Evolutionary conservation across 2,888 invertebrate genomes (phyloP).

Genomic region (Meta bourneti): DNA sequence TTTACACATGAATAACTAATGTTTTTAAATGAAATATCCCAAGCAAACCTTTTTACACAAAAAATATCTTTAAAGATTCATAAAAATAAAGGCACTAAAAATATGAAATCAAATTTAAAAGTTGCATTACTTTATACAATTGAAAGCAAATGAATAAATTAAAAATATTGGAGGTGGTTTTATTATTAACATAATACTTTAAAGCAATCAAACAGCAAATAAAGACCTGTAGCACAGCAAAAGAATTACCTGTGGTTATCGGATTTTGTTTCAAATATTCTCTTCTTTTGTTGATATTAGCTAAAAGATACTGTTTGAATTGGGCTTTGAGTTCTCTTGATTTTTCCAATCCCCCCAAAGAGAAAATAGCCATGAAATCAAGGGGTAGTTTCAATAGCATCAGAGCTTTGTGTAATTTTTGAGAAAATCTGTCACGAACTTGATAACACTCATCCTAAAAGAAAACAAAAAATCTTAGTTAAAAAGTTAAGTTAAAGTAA

Average conservation of each 20-base stretch:
- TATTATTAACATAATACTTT: too few relatives aligned
- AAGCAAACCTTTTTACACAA: too few relatives aligned
- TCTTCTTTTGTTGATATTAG: constrained; percentile 91
- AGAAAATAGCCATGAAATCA: constrained; percentile 98
- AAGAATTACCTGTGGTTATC: constrained; percentile 80
- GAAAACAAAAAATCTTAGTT: constrained; percentile 3
- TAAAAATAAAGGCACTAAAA: too few relatives aligned
- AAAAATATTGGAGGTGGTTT: background rate
- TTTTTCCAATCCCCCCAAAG: constrained; percentile 92
- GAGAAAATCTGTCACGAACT: constrained; percentile 92
- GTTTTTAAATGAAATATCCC: too few relatives aligned
- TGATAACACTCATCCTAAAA: constrained; percentile 80
- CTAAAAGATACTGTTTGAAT: constrained; percentile 88
- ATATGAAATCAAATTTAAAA: background rate
- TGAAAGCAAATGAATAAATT: background rate
- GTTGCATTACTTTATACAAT: background rate
- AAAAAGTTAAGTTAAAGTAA: constrained; percentile 84
- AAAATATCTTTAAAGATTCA: too few relatives aligned
- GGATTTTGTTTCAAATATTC: constrained; percentile 89
- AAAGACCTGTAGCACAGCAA: background rate
- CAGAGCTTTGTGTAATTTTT: constrained; percentile 94
- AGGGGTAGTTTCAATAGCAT: constrained; percentile 87
- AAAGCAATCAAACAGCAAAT: too few relatives aligned
- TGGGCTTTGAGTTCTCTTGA: constrained; percentile 87
- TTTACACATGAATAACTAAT: too few relatives aligned